Evolutionary conservation across 1,140 invertebrate species (phyloP), one percentile per base, ranked within the genome.

Genomic region (Zaprionus lachaisei): DNA sequence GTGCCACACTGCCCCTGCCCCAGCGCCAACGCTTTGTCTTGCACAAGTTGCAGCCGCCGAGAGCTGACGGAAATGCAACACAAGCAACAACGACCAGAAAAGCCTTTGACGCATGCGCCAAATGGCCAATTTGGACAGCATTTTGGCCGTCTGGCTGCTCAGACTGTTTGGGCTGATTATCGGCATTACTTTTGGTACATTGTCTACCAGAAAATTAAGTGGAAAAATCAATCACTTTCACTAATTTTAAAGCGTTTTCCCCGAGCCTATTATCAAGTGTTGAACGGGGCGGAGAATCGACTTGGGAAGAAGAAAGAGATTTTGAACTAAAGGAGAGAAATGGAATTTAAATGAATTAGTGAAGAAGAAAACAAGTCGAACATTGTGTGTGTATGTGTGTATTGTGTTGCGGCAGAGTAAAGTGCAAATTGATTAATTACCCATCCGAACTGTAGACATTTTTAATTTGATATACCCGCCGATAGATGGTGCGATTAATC

Each of bases 161-260:
- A 20, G 34, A 15, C 34, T 58, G 41, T 57, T 54, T 56, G 58
- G 49, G 70, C 84, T 86, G 80, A 86, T 89, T 86, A 86, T 86
- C 83, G 80, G 80, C 83, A 89, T 87, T 83, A 81, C 71, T 69
- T 55, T 68, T 61, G 34, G 24, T 44, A 22, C 51, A 61, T 71
- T 83, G 81, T 75, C 77, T 86, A 74, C 51, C 80, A 60, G 37
- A 79, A 89, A 87, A 89, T 90, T 79, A 87, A 87, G 84, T 89
- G 84, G 66, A 65, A 87, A 87, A 87, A 87, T 87, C 84, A 87
- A 87, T 87, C 84, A 87, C 84, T 87, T 87, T 87, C 84, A 87
- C 84, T 87, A 87, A 87, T 87, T 87, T 87, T 79, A 84, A 84
- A 89, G 81, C 83, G 77, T 80, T 89, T 86, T 86, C 66, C 74